Conservation (phyloP, 2,888 invertebrate genomes). For the Pediacus dermestoides region DNA sequence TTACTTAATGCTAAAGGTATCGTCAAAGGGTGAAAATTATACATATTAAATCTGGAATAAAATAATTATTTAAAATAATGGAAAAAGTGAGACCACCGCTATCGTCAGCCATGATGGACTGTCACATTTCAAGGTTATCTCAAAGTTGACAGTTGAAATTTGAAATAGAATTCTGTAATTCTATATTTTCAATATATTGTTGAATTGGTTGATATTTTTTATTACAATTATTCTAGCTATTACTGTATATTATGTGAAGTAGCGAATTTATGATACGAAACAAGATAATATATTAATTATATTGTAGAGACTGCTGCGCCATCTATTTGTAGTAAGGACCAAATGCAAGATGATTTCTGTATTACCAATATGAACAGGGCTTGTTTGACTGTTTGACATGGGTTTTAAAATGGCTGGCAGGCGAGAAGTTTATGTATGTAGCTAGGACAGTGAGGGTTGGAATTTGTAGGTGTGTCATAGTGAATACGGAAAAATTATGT, state of each 20-base stretch:
- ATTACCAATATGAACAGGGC: constrained; percentile 30
- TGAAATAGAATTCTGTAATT: neutral
- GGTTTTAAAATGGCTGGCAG: constrained; percentile 74
- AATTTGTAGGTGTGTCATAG: constrained; percentile 75
- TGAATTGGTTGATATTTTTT: too few relatives aligned
- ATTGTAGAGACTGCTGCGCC: neutral
- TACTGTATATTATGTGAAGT: too few relatives aligned
- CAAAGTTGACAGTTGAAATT: too few relatives aligned
- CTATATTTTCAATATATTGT: neutral
- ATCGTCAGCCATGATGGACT: constrained; percentile 43
- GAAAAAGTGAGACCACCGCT: constrained; percentile 41
- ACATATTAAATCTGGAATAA: constrained; percentile 40
- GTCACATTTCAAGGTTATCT: constrained; percentile 1
- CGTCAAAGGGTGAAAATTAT: constrained; percentile 37
- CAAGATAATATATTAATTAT: neutral
- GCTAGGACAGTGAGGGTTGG: constrained; percentile 63
- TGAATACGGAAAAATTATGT: constrained; percentile 60
- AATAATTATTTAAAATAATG: constrained; percentile 32
- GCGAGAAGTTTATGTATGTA: constrained; percentile 67
- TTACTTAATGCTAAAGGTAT: constrained; percentile 27
- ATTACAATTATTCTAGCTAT: too few relatives aligned
- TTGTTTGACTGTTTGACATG: constrained; percentile 66
- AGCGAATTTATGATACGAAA: too few relatives aligned
- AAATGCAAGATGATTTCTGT: constrained; percentile 4
- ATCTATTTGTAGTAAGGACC: neutral